phyloP scores from a whole-genome alignment of 2,888 invertebrate genomes.

The Ennomos erosarius region DNA sequence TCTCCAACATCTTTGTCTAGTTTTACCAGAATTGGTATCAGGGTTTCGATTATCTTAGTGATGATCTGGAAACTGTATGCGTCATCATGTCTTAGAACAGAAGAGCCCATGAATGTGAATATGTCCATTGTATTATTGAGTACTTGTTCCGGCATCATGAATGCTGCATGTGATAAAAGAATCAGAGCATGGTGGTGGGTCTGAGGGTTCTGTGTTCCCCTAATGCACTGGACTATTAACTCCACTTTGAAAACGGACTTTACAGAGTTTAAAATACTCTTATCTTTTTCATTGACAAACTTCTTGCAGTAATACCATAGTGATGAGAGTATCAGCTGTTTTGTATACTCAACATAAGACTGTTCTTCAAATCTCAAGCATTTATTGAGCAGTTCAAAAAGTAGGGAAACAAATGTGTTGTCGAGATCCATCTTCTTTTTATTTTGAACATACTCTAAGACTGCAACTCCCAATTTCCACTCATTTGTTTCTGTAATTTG shows the following conservation, averaged over 20 bases:
- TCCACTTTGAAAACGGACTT: slow-evolving; percentile 88
- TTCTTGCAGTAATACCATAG: slow-evolving; percentile 90
- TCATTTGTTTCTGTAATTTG: slow-evolving; percentile 87
- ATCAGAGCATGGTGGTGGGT: slow-evolving; percentile 97
- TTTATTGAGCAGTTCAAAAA: slow-evolving; percentile 92
- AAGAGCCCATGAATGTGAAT: slow-evolving; percentile 98
- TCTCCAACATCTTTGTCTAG: slow-evolving; percentile 68
- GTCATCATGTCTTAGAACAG: slow-evolving; percentile 96
- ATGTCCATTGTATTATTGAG: slow-evolving; percentile 97
- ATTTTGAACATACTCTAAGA: slow-evolving; percentile 93
- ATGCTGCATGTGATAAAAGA: slow-evolving; percentile 91
- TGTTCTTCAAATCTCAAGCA: slow-evolving; percentile 93
- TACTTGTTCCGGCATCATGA: slow-evolving; percentile 92
- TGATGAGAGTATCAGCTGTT: slow-evolving; percentile 92
- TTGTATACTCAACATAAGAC: slow-evolving; percentile 93
- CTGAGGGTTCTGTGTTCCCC: slow-evolving; percentile 96
- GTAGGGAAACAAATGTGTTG: slow-evolving; percentile 87
- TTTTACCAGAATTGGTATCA: slow-evolving; percentile 93
- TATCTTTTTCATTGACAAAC: slow-evolving; percentile 72
- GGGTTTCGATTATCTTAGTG: slow-evolving; percentile 93
- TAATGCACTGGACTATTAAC: slow-evolving; percentile 93
- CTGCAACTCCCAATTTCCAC: slow-evolving; percentile 92
- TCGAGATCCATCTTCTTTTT: slow-evolving; percentile 91
- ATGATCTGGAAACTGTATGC: slow-evolving; percentile 98
- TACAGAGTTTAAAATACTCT: slow-evolving; percentile 70